These are phyloP conservation scores for Sipha maydis DNA, from an alignment of 2,888 invertebrate genomes.

Conservation along the genomic window DNA sequence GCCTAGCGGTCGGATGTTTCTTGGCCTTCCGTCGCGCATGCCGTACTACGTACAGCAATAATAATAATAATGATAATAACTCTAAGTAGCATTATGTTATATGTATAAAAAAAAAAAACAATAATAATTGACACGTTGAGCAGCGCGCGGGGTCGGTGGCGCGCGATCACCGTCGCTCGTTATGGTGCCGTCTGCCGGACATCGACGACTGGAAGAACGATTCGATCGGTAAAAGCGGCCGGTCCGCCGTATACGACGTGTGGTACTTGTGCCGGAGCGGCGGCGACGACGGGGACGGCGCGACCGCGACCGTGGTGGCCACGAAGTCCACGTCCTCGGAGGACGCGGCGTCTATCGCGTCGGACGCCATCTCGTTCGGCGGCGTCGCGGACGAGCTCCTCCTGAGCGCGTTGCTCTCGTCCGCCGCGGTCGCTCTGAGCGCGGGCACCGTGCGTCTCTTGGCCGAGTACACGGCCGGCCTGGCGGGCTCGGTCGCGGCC, in stretches of 20 bases:
- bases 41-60: background rate
- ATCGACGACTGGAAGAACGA: conserved; percentile 78
- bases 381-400: conserved; percentile 39
- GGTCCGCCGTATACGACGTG: conserved; percentile 80
- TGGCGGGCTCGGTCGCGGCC: conserved; percentile 62
- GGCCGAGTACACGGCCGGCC: conserved; percentile 65
- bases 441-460: conserved; percentile 64
- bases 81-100: background rate
- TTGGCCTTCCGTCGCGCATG: background rate
- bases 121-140: conserved; percentile 2
- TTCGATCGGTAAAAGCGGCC: conserved; percentile 82
- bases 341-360: conserved; percentile 55
- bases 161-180: conserved; percentile 17
- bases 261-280: conserved; percentile 69
- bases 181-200: conserved; percentile 21
- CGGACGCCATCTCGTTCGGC: conserved; percentile 16
- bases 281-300: conserved; percentile 1
- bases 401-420: conserved; percentile 36
- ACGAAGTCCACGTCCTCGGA: conserved; percentile 62
- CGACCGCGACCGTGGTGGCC: conserved; percentile 55
- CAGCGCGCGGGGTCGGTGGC: background rate
- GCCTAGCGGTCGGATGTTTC: background rate
- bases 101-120: background rate
- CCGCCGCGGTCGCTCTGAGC: conserved; percentile 63
- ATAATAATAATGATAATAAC: background rate